Evolutionary conservation across 2,797 vertebrate species (phyloP), one percentile per base, ranked within the genome.

Genomic region (Gymnopithys bicolor): DNA sequence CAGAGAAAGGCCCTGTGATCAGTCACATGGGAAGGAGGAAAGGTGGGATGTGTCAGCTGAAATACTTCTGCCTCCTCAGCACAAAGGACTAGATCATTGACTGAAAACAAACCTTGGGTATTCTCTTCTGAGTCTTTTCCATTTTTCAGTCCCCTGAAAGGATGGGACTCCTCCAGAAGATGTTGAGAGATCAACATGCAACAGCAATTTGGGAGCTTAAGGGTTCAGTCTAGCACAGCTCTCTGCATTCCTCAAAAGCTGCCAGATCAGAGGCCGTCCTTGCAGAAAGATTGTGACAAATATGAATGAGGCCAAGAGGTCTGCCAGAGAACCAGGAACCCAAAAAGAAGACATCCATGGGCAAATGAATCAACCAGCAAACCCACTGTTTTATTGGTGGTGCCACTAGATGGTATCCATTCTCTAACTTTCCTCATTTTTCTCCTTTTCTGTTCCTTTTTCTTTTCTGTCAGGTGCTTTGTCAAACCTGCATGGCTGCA

Each of bases 381-480:
- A 66, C 17, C 15, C 21, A 64, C 19, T 21, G 3, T 63, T 85
- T 77, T 87, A 43, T 67, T 60, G 45, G 10, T 60, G 68, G 41
- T 77, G 77, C 85, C 87, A 93, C 80, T 91, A 94, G 93, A 77
- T 94, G 83, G 87, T 91, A 91, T 79, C 45, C 87, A 88, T 70
- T 76, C 77, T 60, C 87, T 55, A 89, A 71, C 11, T 87, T 91
- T 46, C 13, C 19, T 2, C 1, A 0, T 9, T 22, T 16, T 52
- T 49, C 49, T 32, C 27, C 8, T 43, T 49, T 39, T 13, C 1
- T 7, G 48, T 55, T 58, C 15, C 15, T 30, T 32, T 33, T 49
- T 49, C 48, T 19, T 4, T 13, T 23, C 14, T 8, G 3, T 45
- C 43, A 45, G 10, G 68, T 87, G 12, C 8, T 88, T 55, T 79